These are phyloP conservation scores for Hippocampus guttulatus DNA, from an alignment of 2,113 vertebrate genomes.

Conservation along the genomic window DNA sequence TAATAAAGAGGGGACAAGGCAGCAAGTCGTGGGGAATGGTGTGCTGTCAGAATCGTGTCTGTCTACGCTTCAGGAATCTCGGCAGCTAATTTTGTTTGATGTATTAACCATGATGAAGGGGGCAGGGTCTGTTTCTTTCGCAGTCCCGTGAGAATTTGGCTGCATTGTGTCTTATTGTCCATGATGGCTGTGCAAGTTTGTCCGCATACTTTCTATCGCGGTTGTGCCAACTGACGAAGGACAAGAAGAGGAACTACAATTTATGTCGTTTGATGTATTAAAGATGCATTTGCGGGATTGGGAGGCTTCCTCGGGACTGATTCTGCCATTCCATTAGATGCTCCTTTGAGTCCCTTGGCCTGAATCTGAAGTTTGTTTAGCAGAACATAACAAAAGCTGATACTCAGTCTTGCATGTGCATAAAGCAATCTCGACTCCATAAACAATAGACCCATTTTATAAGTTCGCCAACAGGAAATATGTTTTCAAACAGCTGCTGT, in stretches of 20 bases:
- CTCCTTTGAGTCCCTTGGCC: conserved; percentile 64
- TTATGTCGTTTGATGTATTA: conserved; percentile 71
- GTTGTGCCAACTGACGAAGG: conserved; percentile 38
- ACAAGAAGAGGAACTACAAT: conserved; percentile 48
- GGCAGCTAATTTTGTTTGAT: conserved; percentile 76
- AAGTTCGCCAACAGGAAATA: conserved; percentile 31
- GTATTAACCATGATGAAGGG: conserved; percentile 75
- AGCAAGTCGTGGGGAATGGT: conserved; percentile 55
- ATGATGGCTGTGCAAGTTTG: conserved; percentile 8
- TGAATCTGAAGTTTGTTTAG: conserved; percentile 64
- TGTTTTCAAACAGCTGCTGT: conserved; percentile 35
- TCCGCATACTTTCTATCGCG: conserved; percentile 6
- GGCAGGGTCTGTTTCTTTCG: conserved; percentile 50
- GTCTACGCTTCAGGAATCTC: conserved; percentile 71
- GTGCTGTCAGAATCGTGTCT: conserved; percentile 69
- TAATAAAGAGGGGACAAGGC: conserved; percentile 50
- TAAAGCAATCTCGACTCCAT: conserved; percentile 37
- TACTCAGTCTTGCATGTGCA: conserved; percentile 28
- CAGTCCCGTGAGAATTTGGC: conserved; percentile 57
- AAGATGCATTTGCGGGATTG: conserved; percentile 68
- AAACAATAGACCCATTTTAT: conserved; percentile 23
- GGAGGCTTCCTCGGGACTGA: conserved; percentile 58
- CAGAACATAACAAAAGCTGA: conserved; percentile 43
- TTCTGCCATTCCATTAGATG: conserved; percentile 64
- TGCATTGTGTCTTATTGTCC: conserved; percentile 34